Evolutionary conservation across 2,113 vertebrate species (phyloP).

Genomic region (Rattus rattus): DNA sequence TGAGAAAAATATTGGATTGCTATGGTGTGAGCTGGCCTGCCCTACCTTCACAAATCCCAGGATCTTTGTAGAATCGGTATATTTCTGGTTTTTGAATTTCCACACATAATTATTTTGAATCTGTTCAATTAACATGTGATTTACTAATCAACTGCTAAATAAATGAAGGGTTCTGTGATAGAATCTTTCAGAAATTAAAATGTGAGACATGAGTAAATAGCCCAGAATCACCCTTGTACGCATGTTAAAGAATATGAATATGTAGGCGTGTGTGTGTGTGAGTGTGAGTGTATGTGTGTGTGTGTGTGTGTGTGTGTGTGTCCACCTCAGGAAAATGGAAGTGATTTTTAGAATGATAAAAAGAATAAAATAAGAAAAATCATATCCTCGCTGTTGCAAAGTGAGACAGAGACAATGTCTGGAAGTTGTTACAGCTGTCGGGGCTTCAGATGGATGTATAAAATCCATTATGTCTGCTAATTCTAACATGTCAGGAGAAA

Average conservation of each 20-base stretch:
- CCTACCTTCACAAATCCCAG: not conserved
- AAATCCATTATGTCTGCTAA: conserved; percentile 32
- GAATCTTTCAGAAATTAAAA: conserved; percentile 22
- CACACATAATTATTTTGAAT: not conserved
- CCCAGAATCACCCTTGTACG: not conserved
- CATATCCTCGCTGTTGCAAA: not conserved
- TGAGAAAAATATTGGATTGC: not conserved
- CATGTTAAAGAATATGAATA: not conserved
- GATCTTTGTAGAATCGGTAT: not conserved
- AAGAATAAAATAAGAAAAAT: not conserved
- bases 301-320: not conserved
- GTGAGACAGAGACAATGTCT: not conserved
- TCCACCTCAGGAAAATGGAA: not conserved
- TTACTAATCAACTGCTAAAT: conserved; percentile 2
- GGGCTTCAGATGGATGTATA: conserved; percentile 32
- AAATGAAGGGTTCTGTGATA: not conserved
- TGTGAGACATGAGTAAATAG: not conserved
- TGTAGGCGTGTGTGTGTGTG: too few relatives aligned
- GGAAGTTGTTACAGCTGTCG: not conserved
- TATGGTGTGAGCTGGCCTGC: not conserved
- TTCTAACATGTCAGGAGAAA: conserved; percentile 20
- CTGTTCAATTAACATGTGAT: not conserved
- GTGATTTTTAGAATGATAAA: conserved; percentile 43
- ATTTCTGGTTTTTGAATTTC: not conserved
- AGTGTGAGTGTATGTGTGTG: not conserved